Evolutionary conservation across 2,113 vertebrate species (phyloP), one percentile per base, ranked within the genome.

Genomic region (Cottus gobio): DNA sequence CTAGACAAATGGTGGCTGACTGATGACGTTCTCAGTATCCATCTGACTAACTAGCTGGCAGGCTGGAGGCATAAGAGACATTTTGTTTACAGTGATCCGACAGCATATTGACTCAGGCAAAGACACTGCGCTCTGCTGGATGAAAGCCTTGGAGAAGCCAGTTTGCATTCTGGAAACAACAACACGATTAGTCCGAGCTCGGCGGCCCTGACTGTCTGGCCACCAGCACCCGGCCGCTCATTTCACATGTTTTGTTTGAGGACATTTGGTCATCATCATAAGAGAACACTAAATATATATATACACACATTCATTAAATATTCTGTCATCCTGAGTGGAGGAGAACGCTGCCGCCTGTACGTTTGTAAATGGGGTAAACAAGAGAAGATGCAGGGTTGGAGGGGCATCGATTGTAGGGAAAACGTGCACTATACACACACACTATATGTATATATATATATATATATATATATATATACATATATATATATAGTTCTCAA

Each of bases 131-230:
- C 75, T 83, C 58, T 50, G 78, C 54, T 34, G 30, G 73, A 89
- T 87, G 69, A 88, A 87, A 82, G 71, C 46, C 61, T 78, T 79
- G 76, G 26, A 82, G 80, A 90, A 87, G 57, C 74, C 71, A 73
- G 79, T 84, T 80, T 34, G 52, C 58, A 80, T 86, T 87, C 70
- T 44, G 80, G 79, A 84, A 69, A 84, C 79, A 80, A 81, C 83
- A 80, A 85, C 46, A 22, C 75, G 89, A 86, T 91, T 87, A 88
- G 85, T 7, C 82, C 58, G 15, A 79, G 75, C 74, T 70, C 83
- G 75, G 75, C 48, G 10, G 81, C 83, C 15, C 5, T 7, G 5
- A 20, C 46, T 50, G 48, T 0, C 48, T 30, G 65, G 31, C 67
- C 60, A 79, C 60, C 57, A 80, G 54, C 42, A 39, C 26, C 12